Base-by-base conservation (phyloP, 1,140 invertebrate genomes). In the Subanguina moxae region DNA sequence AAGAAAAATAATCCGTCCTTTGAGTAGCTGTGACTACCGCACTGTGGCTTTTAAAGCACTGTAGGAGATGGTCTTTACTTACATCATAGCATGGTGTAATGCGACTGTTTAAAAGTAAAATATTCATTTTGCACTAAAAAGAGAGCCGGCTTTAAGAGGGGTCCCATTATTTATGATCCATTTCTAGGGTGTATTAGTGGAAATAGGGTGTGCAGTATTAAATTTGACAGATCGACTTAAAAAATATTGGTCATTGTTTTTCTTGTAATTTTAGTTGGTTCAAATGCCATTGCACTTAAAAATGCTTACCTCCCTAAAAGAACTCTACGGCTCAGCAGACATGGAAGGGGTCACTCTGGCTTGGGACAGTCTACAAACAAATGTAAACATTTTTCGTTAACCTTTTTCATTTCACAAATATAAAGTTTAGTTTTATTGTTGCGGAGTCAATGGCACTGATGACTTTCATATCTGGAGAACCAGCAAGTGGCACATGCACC, bases 401-500 rank as follows among this genome's bases (percentile, higher is more conserved):
- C 13, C 19, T 21, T 21, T 71, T 57, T 56, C 32, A 27, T 65
- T 75, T 0, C 9, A 0, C 7, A 23, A 13, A 11, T 17, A 23
- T 56, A 25, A 1, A 5, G 21, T 64, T 68, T 79, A 45, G 75
- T 81, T 80, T 58, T 48, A 77, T 56, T 81, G 79, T 66, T 81
- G 79, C 43, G 79, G 79, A 38, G 79, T 81, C 1, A 82, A 82
- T 59, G 79, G 80, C 9, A 82, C 78, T 7, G 75, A 82, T 42
- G 71, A 82, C 61, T 74, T 61, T 17, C 58, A 58, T 27, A 69
- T 81, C 23, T 81, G 79, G 79, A 57, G 70, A 8, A 80, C 78
- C 30, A 80, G 80, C 27, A 81, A 81, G 58, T 81, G 79, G 79
- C 81, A 82, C 61, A 81, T 81, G 79, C 80, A 80, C 42, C 67